Conservation (phyloP, 1,140 invertebrate species). For the Ectropis grisescens region DNA sequence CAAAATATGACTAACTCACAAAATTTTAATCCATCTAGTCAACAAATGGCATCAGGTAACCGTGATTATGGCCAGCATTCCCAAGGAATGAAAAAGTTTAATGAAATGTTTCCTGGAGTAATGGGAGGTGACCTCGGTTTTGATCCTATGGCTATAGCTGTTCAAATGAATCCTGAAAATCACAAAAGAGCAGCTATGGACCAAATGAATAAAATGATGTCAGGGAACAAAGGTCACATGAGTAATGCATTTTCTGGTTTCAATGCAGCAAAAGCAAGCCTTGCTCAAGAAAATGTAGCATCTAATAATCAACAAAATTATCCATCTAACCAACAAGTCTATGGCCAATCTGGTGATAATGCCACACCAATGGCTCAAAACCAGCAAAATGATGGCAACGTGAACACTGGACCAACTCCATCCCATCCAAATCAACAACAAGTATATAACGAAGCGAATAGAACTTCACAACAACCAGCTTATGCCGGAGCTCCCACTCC, state of each 20-base stretch:
- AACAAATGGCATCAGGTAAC: conserved; percentile 12
- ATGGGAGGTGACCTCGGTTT: conserved; percentile 47
- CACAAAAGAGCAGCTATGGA: conserved; percentile 37
- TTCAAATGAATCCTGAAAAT: conserved; percentile 65
- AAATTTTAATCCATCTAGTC: conserved; percentile 11
- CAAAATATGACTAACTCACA: too few species aligned
- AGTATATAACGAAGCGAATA: too few species aligned
- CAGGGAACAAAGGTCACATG: conserved; percentile 10
- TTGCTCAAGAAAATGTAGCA: too few species aligned
- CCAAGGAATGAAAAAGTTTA: conserved; percentile 44
- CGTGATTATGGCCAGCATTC: conserved; percentile 31
- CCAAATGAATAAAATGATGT: conserved; percentile 39
- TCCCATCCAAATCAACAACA: conserved; percentile 4
- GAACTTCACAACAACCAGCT: conserved; percentile 14
- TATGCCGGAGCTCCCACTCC: conserved; percentile 8
- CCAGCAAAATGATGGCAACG: too few species aligned
- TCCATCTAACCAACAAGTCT: conserved; percentile 1
- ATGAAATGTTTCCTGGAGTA: conserved; percentile 56
- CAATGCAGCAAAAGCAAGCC: conserved; percentile 3
- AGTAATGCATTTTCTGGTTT: conserved; percentile 6
- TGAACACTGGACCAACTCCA: too few species aligned
- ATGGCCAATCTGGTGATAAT: not conserved
- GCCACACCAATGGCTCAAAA: too few species aligned
- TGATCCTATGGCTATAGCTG: conserved; percentile 58
- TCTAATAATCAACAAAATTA: not conserved